Conservation (phyloP, 1,140 invertebrate genomes). For the Linepithema humile region DNA sequence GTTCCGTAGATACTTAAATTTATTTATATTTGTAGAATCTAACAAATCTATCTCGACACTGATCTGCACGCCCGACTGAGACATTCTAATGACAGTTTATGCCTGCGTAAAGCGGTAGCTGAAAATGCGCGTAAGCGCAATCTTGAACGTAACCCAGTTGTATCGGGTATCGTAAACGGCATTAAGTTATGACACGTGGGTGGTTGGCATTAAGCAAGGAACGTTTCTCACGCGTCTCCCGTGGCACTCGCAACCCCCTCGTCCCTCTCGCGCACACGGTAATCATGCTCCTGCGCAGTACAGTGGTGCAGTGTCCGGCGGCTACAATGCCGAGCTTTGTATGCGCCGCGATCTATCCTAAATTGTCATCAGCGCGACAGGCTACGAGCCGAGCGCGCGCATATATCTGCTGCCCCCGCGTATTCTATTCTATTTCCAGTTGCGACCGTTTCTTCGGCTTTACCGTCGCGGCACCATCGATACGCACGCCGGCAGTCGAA, state of each 20-base stretch:
- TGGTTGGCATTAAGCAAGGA: conserved; percentile 57
- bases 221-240: conserved; percentile 71
- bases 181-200: conserved; percentile 65
- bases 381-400: background rate
- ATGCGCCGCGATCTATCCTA: conserved; percentile 26
- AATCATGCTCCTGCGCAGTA: conserved; percentile 43
- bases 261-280: conserved; percentile 17
- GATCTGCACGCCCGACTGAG: too few relatives aligned
- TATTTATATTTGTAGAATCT: too few relatives aligned
- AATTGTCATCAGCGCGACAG: conserved; percentile 42
- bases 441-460: background rate
- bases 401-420: background rate
- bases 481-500: background rate
- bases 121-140: conserved; percentile 22
- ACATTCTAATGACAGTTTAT: too few relatives aligned
- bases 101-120: too few relatives aligned
- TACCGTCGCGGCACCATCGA: background rate
- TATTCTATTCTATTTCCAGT: background rate
- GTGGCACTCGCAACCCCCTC: conserved; percentile 41
- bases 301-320: conserved; percentile 43
- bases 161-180: conserved; percentile 37
- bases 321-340: conserved; percentile 60
- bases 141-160: conserved; percentile 39
- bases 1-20: too few relatives aligned
- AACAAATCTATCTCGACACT: too few relatives aligned